phyloP scores from a whole-genome alignment of 1,140 invertebrate species.

The Arctopsyche grandis region DNA sequence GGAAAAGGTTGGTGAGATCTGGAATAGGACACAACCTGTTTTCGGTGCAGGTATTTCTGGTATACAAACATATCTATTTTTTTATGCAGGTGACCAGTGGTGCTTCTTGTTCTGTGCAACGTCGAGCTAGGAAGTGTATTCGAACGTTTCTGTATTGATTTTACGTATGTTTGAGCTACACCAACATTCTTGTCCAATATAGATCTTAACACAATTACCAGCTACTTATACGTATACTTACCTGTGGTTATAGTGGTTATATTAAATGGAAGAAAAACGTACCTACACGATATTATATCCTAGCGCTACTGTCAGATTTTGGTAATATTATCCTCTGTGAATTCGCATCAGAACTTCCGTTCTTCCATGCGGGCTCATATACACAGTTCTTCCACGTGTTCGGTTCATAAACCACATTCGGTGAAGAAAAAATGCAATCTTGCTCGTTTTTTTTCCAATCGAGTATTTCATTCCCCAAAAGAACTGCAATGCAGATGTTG shows the following conservation, averaged over 20 bases:
- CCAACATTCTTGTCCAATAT: background rate
- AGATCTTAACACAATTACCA: background rate
- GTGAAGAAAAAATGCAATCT: conserved; percentile 5
- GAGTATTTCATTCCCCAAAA: background rate
- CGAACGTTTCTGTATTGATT: conserved; percentile 14
- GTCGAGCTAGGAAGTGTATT: conserved; percentile 12
- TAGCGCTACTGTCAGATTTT: background rate
- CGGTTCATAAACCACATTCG: too few relatives aligned
- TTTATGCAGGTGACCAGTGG: background rate
- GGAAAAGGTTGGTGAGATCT: background rate
- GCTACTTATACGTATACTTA: too few relatives aligned
- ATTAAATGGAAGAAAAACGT: too few relatives aligned
- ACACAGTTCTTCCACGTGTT: background rate
- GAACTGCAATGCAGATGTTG: conserved; percentile 41
- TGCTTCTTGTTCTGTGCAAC: background rate
- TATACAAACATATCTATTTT: conserved; percentile 25
- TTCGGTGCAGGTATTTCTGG: conserved; percentile 36
- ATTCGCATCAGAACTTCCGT: conserved; percentile 1
- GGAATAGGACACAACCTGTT: conserved; percentile 31
- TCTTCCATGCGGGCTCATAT: background rate
- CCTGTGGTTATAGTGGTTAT: too few relatives aligned
- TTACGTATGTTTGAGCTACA: background rate
- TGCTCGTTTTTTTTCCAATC: background rate
- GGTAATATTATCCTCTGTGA: conserved; percentile 9
- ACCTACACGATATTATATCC: background rate